phyloP scores from a whole-genome alignment of 2,113 vertebrate genomes.

The Ammodramus savannarum region DNA sequence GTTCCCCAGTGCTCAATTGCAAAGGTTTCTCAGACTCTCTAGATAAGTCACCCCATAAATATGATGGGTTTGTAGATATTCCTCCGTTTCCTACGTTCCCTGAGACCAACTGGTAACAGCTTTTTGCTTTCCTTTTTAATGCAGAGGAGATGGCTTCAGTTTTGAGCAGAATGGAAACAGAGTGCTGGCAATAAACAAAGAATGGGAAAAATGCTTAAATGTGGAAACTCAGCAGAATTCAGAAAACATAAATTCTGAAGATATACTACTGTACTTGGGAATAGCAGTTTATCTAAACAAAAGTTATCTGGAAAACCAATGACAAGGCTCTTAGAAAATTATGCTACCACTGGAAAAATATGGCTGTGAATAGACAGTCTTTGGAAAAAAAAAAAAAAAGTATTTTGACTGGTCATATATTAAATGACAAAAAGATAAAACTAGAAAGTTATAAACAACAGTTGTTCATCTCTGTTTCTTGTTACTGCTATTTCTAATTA shows the following conservation, averaged over 20 bases:
- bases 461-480: not conserved
- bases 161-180: not conserved
- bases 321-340: not conserved
- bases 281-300: not conserved
- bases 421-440: not conserved
- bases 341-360: not conserved
- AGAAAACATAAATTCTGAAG: not conserved
- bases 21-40: not conserved
- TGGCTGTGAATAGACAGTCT: not conserved
- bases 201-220: not conserved
- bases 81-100: not conserved
- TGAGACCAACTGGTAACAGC: not conserved
- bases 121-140: not conserved
- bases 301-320: not conserved
- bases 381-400: not conserved
- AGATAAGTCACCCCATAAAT: not conserved
- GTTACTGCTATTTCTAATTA: not conserved
- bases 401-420: not conserved
- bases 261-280: not conserved
- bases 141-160: not conserved
- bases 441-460: not conserved
- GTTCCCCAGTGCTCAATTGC: not conserved
- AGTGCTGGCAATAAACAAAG: not conserved
- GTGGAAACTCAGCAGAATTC: not conserved
- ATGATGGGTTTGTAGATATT: not conserved